Conservation (phyloP, 1,140 invertebrate species). For the Dinoponera quadriceps region DNA sequence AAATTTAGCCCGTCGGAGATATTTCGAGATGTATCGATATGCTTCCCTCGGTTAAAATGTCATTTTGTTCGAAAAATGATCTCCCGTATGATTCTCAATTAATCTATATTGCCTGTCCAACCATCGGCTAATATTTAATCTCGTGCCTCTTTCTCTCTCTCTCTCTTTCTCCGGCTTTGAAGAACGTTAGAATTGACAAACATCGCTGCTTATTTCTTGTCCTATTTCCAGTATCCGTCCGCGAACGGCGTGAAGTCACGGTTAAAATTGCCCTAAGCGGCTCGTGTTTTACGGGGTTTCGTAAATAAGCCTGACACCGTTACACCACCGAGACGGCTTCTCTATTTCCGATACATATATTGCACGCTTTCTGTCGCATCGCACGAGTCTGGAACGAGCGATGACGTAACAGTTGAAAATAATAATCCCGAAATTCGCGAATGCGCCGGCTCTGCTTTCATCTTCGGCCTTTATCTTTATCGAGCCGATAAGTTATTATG, state of each 20-base stretch:
- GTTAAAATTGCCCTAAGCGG: slow-evolving; percentile 49
- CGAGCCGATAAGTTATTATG: slow-evolving; percentile 5
- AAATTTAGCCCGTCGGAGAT: neutral
- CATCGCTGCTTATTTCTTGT: slow-evolving; percentile 2
- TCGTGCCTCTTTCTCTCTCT: no score
- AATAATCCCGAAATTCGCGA: slow-evolving; percentile 33
- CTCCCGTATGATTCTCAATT: neutral
- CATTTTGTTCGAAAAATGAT: neutral
- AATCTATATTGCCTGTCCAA: no score
- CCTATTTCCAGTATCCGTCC: slow-evolving; percentile 25
- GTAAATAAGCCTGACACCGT: slow-evolving; percentile 70
- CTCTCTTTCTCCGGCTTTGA: neutral
- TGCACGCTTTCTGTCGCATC: slow-evolving; percentile 1
- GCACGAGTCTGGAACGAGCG: neutral
- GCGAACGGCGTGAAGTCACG: slow-evolving; percentile 56
- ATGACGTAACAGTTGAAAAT: slow-evolving; percentile 31
- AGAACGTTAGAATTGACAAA: slow-evolving; percentile 7
- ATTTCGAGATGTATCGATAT: no score
- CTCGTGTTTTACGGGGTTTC: slow-evolving; percentile 17
- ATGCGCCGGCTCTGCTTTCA: neutral
- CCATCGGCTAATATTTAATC: neutral
- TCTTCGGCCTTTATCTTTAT: neutral
- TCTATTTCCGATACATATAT: slow-evolving; percentile 39
- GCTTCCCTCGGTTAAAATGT: neutral
- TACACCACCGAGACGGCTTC: slow-evolving; percentile 19